Percentiles rank a stretch among this genome's conserved stretches.
These are phyloP conservation scores for Phasia obesa DNA, from an alignment of 2,888 invertebrate genomes.

Conservation along the genomic window DNA sequence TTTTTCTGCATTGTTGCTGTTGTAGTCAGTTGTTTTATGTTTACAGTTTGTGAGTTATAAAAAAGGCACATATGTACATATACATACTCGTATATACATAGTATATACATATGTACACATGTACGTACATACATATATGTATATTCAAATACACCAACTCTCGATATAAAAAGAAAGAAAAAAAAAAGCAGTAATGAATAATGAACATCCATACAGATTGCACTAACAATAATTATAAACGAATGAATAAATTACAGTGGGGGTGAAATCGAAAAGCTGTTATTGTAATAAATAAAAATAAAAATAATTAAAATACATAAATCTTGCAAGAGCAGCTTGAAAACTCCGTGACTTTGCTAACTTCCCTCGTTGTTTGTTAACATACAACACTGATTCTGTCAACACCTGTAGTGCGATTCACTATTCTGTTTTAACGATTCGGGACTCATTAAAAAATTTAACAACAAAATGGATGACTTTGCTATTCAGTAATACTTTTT, in stretches of 20 bases:
- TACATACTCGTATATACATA: neutral
- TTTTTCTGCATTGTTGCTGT: conserved; percentile 33
- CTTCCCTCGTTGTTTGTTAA: no score
- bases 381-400: no score
- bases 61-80: conserved; percentile 1
- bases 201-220: conserved; percentile 36
- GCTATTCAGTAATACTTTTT: no score
- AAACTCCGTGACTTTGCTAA: no score
- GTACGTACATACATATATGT: no score
- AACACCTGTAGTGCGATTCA: no score
- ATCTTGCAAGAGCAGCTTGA: no score
- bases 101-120: neutral
- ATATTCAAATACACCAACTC: neutral
- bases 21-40: conserved; percentile 59
- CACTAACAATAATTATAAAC: conserved; percentile 10
- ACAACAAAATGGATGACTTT: no score
- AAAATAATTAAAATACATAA: neutral
- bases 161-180: conserved; percentile 18
- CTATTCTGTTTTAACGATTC: no score
- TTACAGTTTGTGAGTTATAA: conserved; percentile 52
- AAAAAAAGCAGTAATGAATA: conserved; percentile 29
- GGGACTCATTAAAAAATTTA: no score
- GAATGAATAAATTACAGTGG: conserved; percentile 32
- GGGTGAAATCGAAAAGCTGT: neutral
- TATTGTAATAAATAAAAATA: neutral